Base-by-base conservation (phyloP, 2,113 vertebrate species). In the Macquaria ambigua region DNA sequence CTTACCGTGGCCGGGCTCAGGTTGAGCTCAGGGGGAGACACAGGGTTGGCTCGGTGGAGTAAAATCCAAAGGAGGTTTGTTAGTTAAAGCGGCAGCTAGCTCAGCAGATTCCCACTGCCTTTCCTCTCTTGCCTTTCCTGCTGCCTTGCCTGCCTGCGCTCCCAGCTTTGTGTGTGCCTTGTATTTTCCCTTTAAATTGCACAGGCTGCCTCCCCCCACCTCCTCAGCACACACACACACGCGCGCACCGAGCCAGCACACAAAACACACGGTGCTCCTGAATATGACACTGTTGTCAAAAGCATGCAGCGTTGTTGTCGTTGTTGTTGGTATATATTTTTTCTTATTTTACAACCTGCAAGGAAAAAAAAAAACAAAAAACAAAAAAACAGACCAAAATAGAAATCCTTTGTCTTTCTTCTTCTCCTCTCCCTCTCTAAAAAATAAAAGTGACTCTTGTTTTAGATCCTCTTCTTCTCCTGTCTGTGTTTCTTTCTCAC, bases 181-280 rank as follows among this genome's bases (percentile, higher is more conserved):
- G 89, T 89, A 85, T 93, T 92, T 93, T 95, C 93, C 93, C 94
- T 94, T 95, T 95, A 95, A 95, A 95, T 63, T 81, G 88, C 87
- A 88, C 90, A 61, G 83, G 64, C 84, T 85, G 82, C 88, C 90
- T 81, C 79, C 91, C 90, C 85, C 90, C 91, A 82, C 87, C 83
- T 83, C 87, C 82, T 82, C 66, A 28, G 63, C 55, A 52, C 86
- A 77, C 92, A 85, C 87, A 48, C 69, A 70, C 79, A 88, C 67
- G 83, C 88, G 82, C 91, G 48, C 85, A 84, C 91, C 37, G 56
- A 89, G 88, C 79, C 74, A 84, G 66, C 89, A 87, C 81, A 90
- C 80, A 85, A 91, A 81, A 88, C 80, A 87, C 88, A 87, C 90
- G 80, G 86, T 73, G 84, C 83, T 86, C 88, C 79, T 74, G 79